Evolutionary conservation across 2,888 invertebrate genomes (phyloP), one percentile per base, ranked within the genome.

Genomic region (Drosophila anomalata): DNA sequence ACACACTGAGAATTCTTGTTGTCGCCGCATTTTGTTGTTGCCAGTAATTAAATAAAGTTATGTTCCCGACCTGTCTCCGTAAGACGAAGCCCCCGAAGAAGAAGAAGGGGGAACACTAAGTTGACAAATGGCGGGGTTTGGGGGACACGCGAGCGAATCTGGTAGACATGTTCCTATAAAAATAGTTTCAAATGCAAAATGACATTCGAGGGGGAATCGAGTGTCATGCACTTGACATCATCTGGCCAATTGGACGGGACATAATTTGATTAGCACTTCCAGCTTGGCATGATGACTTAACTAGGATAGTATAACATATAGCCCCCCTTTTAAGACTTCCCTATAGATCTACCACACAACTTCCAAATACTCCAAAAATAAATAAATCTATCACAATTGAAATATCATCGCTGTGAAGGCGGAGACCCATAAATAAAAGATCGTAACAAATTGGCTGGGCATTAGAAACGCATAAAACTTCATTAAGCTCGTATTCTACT

Each of bases 391-490:
- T 62, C 51, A 63, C 73, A 79, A 84, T 81, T 82, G 82, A 81
- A 79, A 79, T 77, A 77, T 79, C 81, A 77, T 78, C 66, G 69
- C 53, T 44, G 11, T 11, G 14, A 33, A 46, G 44, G 41, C 31
- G 48, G 2, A 39, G 58, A 36, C 36, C 6, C 8, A 26, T 33
- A 20, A 8, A 33, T 24, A 14, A 14, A 42, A 47, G 47, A 50
- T 53, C 36, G 42, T 52, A 77, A 47, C 80, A 77, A 83, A 84
- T 83, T 83, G 84, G 63, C 55, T 58, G 69, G 56, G 69, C 80
- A 86, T 86, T 84, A 80, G 77, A 83, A 86, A 84, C 70, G 69
- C 86, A 84, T 84, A 86, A 84, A 86, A 81, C 76, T 83, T 86
- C 79, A 81, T 84, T 86, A 84, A 74, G 76, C 54, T 73, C 41